Evolutionary conservation across 2,888 invertebrate genomes (phyloP), one percentile per base, ranked within the genome.

Genomic region (Plutella xylostella): DNA sequence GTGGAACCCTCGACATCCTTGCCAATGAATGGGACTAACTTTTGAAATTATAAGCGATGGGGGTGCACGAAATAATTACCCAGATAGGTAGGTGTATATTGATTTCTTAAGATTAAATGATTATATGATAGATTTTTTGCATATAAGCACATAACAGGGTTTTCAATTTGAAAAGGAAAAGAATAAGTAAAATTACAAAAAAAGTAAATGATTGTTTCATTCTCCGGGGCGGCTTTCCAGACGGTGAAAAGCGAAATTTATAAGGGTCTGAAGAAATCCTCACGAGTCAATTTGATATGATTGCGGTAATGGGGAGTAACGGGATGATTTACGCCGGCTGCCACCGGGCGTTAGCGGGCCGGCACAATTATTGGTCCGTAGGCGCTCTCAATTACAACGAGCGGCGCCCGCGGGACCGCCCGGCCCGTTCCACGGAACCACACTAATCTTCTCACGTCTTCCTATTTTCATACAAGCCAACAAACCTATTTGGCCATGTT

Each of bases 341-440:
- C 53, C 52, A 51, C 47, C 48, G 54, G 47, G 63, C 62, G 64
- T 65, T 66, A 71, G 77, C 73, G 71, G 65, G 70, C 67, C 65
- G 68, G 70, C 74, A 72, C 82, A 78, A 79, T 80, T 80, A 80
- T 82, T 79, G 80, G 80, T 76, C 82, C 82, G 77, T 78, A 69
- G 82, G 79, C 79, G 77, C 82, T 74, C 82, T 82, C 83, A 80
- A 82, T 83, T 82, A 82, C 83, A 69, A 75, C 68, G 69, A 76
- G 83, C 76, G 67, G 72, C 69, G 67, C 83, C 78, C 79, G 71
- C 72, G 82, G 79, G 82, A 79, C 72, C 73, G 21, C 70, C 70
- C 66, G 64, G 60, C 58, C 63, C 68, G 62, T 59, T n/a, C n/a
- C n/a, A n/a, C 59, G 65, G 65, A 68, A 65, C 60, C 62, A 72